Conservation (phyloP, 1,140 invertebrate genomes). For the Lucilia cuprina region DNA sequence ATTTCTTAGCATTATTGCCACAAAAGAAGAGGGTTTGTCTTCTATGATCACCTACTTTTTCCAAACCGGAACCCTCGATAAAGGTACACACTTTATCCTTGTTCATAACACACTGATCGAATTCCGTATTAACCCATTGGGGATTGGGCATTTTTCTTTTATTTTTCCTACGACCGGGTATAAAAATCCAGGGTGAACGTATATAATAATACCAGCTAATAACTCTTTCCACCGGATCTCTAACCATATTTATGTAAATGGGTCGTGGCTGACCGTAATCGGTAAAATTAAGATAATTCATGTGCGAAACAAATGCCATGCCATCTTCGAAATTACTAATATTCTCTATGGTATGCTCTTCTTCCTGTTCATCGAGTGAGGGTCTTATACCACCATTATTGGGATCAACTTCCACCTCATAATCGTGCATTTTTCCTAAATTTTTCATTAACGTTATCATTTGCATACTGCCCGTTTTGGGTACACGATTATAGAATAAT, state of each 20-base stretch:
- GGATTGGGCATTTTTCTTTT: slow-evolving; percentile 84
- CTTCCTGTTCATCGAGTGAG: slow-evolving; percentile 43
- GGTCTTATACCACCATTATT: slow-evolving; percentile 49
- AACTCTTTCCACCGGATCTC: slow-evolving; percentile 87
- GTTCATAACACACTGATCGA: slow-evolving; percentile 83
- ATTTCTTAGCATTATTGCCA: slow-evolving; percentile 72
- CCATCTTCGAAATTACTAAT: slow-evolving; percentile 53
- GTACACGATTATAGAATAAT: slow-evolving; percentile 88
- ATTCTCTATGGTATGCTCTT: slow-evolving; percentile 53
- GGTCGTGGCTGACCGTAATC: slow-evolving; percentile 80
- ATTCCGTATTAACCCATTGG: slow-evolving; percentile 83
- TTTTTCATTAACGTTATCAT: slow-evolving; percentile 83
- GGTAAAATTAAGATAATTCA: slow-evolving; percentile 66
- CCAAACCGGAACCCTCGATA: slow-evolving; percentile 78
- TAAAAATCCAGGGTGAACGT: slow-evolving; percentile 76
- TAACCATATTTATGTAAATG: slow-evolving; percentile 87
- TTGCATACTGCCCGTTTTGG: slow-evolving; percentile 84
- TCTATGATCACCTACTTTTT: slow-evolving; percentile 84
- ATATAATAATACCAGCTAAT: slow-evolving; percentile 88
- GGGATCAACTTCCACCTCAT: slow-evolving; percentile 54
- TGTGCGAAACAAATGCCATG: slow-evolving; percentile 51
- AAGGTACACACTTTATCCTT: slow-evolving; percentile 84
- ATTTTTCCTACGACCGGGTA: slow-evolving; percentile 65
- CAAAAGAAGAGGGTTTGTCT: slow-evolving; percentile 81
- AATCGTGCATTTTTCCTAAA: slow-evolving; percentile 77